Percentiles rank a stretch among this genome's conserved stretches.
phyloP scores from a whole-genome alignment of 2,113 vertebrate species.

The Lophotis ruficrista region DNA sequence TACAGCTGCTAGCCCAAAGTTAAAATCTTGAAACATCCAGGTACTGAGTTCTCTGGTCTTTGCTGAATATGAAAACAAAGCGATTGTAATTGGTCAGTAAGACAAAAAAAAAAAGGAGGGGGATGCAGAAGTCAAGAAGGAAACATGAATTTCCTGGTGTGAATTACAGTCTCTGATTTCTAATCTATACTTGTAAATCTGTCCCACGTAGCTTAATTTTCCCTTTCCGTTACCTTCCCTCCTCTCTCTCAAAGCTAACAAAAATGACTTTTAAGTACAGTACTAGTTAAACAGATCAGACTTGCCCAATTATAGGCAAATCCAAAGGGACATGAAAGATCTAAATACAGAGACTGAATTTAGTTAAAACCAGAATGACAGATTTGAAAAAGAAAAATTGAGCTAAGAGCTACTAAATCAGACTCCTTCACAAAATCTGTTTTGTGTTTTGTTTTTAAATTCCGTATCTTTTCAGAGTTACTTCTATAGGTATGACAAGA shows the following conservation, averaged over 20 bases:
- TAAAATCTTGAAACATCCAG: background rate
- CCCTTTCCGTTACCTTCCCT: background rate
- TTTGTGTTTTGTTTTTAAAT: background rate
- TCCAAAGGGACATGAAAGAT: background rate
- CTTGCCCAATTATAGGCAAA: background rate
- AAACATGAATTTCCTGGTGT: background rate
- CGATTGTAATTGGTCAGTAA: background rate
- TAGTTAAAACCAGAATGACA: background rate
- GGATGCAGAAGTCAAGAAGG: background rate
- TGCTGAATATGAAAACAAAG: background rate
- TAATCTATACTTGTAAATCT: background rate
- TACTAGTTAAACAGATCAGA: background rate
- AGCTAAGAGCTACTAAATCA: background rate
- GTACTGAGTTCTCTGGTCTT: background rate
- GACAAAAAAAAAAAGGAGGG: rapidly evolving
- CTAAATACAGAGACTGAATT: background rate
- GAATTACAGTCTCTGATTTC: background rate
- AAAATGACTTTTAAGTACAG: background rate
- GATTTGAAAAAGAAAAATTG: background rate
- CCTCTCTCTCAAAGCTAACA: background rate
- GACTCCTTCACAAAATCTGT: background rate
- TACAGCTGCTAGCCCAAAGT: background rate
- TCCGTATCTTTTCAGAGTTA: background rate
- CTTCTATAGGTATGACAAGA: background rate
- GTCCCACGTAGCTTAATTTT: background rate